Base-by-base conservation (phyloP, 2,797 vertebrate genomes). In the Rhinoraja longicauda region DNA sequence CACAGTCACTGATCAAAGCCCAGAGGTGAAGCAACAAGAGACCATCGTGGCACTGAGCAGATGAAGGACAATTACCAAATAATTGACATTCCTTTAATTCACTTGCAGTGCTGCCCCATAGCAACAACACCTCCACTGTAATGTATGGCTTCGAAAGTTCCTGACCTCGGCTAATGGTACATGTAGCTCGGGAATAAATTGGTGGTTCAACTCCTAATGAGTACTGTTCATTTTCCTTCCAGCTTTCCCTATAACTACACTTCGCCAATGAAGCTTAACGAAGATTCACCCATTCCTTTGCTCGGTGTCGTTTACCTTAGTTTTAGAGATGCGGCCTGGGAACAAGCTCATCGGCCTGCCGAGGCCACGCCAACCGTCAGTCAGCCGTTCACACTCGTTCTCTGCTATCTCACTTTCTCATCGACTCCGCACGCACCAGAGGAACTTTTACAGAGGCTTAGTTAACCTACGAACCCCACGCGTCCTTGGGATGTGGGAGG, bases 71-170 rank as follows among this genome's bases (percentile, higher is more conserved):
- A 92, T 92, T 92, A 53, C 39, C 90, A 72, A 75, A 92, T 92
- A 92, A 75, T 92, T 92, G 90, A 73, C 90, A 92, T 92, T 75
- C 90, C 90, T 73, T 70, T 57, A 92, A 92, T 75, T 92, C 90
- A n/a, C 70, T 92, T 73, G 70, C 75, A n/a, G 15, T 26, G 10
- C 90, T 7, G 75, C 59, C 19, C 76, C 92, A 81, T 93, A 76
- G 92, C 92, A 93, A 93, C 92, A 29, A 24, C 15, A 70, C 88
- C 88, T 90, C 32, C 88, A 70, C 70, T 24, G 24, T 92, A 92
- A 73, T 92, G 39, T 92, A 53, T 57, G 36, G 64, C 90, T 75
- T 39, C 72, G 53, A 45, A 45, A 92, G 90, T 92, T 75, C 90
- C 90, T 92, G 90, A 92, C 90, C 90, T 57, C 53, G 53, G 36